Conservation (phyloP, 2,113 vertebrate genomes). For the Odocoileus hemionus region DNA sequence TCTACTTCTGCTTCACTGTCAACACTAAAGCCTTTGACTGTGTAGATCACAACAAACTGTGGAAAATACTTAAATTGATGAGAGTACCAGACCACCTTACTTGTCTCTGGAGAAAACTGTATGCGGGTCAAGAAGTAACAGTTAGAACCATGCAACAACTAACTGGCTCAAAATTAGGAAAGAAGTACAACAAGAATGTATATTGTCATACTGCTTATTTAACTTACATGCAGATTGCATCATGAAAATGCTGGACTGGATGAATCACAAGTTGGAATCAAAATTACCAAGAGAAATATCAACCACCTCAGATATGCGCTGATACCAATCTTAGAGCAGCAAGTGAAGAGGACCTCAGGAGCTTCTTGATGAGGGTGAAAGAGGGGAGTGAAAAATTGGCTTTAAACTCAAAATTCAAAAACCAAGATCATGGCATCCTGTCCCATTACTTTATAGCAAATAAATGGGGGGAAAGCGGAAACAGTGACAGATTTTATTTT, state of each 20-base stretch:
- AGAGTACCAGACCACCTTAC: not conserved
- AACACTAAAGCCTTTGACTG: not conserved
- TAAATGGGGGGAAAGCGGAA: not conserved
- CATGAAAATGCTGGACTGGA: not conserved
- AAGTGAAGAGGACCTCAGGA: not conserved
- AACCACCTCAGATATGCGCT: not conserved
- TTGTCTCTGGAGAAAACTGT: not conserved
- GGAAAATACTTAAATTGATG: not conserved
- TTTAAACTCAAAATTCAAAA: not conserved
- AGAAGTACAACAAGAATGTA: not conserved
- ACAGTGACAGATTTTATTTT: not conserved
- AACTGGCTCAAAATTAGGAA: not conserved
- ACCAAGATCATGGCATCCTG: not conserved
- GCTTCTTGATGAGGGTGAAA: not conserved
- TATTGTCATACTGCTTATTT: not conserved
- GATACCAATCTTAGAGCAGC: not conserved
- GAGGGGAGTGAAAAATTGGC: not conserved
- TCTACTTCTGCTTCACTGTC: not conserved
- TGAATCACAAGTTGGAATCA: not conserved
- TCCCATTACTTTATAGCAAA: not conserved
- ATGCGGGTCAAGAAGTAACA: not conserved
- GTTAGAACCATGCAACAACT: not conserved
- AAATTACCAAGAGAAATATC: not conserved
- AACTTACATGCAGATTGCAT: not conserved
- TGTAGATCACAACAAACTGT: not conserved